phyloP scores from a whole-genome alignment of 1,140 invertebrate genomes.

The Drosophila sp. region DNA sequence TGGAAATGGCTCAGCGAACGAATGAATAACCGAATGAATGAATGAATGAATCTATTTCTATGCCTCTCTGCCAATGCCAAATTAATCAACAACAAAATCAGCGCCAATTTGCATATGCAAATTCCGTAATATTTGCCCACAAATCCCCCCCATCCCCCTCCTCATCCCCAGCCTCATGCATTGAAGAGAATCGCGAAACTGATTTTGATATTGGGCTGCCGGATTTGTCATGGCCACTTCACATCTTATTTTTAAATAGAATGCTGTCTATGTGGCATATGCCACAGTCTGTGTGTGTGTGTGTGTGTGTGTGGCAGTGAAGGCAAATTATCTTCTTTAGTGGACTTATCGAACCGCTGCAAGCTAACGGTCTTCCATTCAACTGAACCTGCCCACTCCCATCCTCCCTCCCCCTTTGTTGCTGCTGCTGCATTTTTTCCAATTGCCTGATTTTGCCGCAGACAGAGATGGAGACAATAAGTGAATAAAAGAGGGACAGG shows the following conservation, averaged over 20 bases:
- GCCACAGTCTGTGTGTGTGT: constrained; percentile 14
- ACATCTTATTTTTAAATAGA: constrained; percentile 28
- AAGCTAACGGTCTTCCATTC: constrained; percentile 59
- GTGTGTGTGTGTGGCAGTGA: constrained; percentile 15
- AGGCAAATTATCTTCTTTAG: constrained; percentile 19
- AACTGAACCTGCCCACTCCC: constrained; percentile 28
- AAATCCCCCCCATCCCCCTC: constrained; percentile 37
- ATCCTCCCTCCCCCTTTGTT: constrained; percentile 10
- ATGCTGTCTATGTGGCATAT: constrained; percentile 39
- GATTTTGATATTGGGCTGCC: constrained; percentile 9
- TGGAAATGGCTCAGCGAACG: constrained; percentile 8
- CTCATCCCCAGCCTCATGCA: neutral
- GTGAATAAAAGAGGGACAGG: neutral
- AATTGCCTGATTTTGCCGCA: constrained; percentile 17
- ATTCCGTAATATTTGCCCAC: constrained; percentile 32
- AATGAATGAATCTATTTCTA: constrained; percentile 6
- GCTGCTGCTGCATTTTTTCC: constrained; percentile 8
- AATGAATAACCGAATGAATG: constrained; percentile 16
- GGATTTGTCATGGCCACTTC: constrained; percentile 51
- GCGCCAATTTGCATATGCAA: constrained; percentile 45
- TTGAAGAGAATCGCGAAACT: constrained; percentile 6
- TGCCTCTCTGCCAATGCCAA: constrained; percentile 5
- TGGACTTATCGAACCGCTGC: constrained; percentile 53
- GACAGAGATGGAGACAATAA: constrained; percentile 10
- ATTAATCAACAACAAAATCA: constrained; percentile 25